Base-by-base conservation (phyloP, 2,113 vertebrate genomes). In the Meles meles region DNA sequence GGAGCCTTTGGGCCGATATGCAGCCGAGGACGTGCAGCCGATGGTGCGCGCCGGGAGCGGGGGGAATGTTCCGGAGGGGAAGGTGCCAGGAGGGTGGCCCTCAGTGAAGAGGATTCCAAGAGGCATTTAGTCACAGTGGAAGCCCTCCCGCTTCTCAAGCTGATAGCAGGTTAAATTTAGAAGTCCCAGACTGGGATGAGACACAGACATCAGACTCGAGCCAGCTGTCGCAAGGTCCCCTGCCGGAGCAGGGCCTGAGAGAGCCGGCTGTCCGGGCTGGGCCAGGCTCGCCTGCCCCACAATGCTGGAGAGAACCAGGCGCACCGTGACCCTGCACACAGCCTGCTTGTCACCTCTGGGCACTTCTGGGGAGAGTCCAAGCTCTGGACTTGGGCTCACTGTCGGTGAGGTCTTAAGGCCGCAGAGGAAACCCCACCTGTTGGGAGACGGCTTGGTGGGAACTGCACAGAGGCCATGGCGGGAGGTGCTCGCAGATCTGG, bases 121-220 rank as follows among this genome's bases (percentile, higher is more conserved):
- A 27, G 92, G 97, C 97, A 95, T 97, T 95, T 88, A n/a, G 93
- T 85, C 37, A 90, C 44, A 7, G 82, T 97, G 98, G 98, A 97
- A 98, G 97, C 79, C 96, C 94, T 98, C 93, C 91, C 44, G 93
- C 84, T 80, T 82, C 94, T 93, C 93, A 59, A 92, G 97, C 93
- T 96, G 97, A 98, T 85, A 96, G 98, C 93, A 74, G 90, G 98
- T 98, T 98, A 98, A 98, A 99, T 98, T 98, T 98, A 98, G 98
- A 96, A 85, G 96, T 72, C 95, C 98, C 92, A 96, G 71, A 65
- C 98, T 23, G 77, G 89, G 93, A 44, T 1, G 91, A 91, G 83
- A 85, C 88, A n/a, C 92, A 96, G 97, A 97, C 74, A 81, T 15
- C 97, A 95, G 96, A 14, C 96, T 92, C 6, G 17, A 57, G 93